Base-by-base conservation (phyloP, 2,113 vertebrate genomes). In the Synchiropus splendidus region DNA sequence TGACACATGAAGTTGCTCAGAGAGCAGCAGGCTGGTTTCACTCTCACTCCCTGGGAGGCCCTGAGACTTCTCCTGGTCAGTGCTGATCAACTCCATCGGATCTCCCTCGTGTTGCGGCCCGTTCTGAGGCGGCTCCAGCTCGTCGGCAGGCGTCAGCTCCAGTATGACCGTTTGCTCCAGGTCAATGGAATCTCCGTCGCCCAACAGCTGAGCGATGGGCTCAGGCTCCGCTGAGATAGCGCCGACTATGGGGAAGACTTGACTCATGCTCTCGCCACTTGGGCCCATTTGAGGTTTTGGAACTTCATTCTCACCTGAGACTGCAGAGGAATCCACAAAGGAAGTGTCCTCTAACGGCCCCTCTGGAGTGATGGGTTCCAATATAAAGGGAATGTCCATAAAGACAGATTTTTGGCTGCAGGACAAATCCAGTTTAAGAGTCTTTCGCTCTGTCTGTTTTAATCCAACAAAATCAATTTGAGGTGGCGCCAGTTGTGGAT, bases 361-460 rank as follows among this genome's bases (percentile, higher is more conserved):
- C 12, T 80, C 75, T 45, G 71, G 70, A 1, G 74, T 75, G 16
- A 81, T 80, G 9, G 75, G 74, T 42, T 83, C 78, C 14, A 83
- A 43, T 51, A 76, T 80, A 27, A 80, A 72, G 1, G 67, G 77
- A 59, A 72, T 69, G 21, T 71, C 72, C 70, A 75, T 64, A 30
- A 59, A n/a, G 36, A 72, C 53, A 53, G 30, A 63, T 9, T 18
- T 16, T 32, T 49, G 40, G 14, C 45, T 51, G n/a, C n/a, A n/a
- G 42, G 30, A 60, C 30, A 53, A 32, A 10, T 75, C 49, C 39
- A 55, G 21, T 37, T 64, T 58, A 16, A 18, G 2, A 2, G 15
- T 41, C 33, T 66, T 64, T 21, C 37, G 36, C 6, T 64, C 60
- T 1, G 40, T 17, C 39, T 53, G 46, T 37, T 50, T 72, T 33